phyloP scores from a whole-genome alignment of 2,797 vertebrate species.

The Loriculus beryllinus region DNA sequence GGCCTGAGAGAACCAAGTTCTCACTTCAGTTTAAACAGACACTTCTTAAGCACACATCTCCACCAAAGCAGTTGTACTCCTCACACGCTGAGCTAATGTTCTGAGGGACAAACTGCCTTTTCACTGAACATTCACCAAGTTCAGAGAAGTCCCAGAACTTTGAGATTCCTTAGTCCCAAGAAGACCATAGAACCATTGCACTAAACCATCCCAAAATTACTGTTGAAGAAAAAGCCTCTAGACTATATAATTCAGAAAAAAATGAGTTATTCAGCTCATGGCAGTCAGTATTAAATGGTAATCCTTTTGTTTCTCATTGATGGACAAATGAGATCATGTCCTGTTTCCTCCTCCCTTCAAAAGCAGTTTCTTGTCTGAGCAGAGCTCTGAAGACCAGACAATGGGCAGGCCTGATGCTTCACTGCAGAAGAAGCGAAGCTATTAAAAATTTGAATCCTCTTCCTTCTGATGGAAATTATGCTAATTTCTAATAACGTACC shows the following conservation, averaged over 20 bases:
- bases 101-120: neutral
- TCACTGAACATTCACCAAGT: neutral
- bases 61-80: neutral
- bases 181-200: neutral
- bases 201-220: neutral
- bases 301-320: constrained; percentile 24
- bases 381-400: neutral
- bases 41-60: neutral
- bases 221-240: neutral
- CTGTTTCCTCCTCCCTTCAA: constrained; percentile 17
- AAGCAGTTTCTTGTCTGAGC: neutral
- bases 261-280: neutral
- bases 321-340: constrained; percentile 40
- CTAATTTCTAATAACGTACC: accelerated
- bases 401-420: neutral
- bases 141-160: neutral
- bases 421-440: neutral
- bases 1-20: neutral
- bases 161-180: neutral
- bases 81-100: neutral
- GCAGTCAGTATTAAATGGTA: neutral
- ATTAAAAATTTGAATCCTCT: neutral
- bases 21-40: neutral
- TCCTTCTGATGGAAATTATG: neutral
- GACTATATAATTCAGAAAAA: neutral